Conservation (phyloP, 2,113 vertebrate genomes). For the Pelecanus crispus region DNA sequence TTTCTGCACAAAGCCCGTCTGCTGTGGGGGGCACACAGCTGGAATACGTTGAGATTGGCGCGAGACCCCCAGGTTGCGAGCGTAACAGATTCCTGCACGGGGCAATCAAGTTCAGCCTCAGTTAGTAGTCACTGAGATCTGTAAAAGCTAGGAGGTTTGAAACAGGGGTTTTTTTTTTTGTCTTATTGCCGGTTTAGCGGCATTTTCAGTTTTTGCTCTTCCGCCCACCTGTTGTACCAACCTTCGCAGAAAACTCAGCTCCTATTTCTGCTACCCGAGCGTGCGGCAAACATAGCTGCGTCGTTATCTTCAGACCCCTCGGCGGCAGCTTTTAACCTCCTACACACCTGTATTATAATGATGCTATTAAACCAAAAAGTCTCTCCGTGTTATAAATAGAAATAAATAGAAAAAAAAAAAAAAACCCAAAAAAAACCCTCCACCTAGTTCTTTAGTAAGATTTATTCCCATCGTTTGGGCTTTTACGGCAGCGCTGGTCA, state of each 20-base stretch:
- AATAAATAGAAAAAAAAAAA: no score
- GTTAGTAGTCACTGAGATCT: background rate
- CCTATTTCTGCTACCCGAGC: background rate
- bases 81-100: fast-evolving
- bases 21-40: background rate
- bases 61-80: background rate
- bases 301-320: background rate
- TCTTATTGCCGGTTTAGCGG: background rate
- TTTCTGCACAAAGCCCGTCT: background rate
- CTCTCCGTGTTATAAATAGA: background rate
- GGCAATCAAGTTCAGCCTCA: background rate
- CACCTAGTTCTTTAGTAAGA: background rate
- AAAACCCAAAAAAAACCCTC: fast-evolving
- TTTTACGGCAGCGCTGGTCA: background rate
- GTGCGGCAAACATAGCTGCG: background rate
- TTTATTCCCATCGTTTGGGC: background rate
- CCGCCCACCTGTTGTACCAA: background rate
- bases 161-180: background rate
- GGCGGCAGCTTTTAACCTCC: background rate
- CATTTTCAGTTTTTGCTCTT: background rate
- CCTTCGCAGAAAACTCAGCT: background rate
- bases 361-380: background rate
- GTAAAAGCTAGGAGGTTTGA: background rate
- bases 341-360: background rate
- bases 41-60: background rate